Evolutionary conservation across 2,888 invertebrate genomes (phyloP), one percentile per base, ranked within the genome.

Genomic region (Nomada ferruginata): DNA sequence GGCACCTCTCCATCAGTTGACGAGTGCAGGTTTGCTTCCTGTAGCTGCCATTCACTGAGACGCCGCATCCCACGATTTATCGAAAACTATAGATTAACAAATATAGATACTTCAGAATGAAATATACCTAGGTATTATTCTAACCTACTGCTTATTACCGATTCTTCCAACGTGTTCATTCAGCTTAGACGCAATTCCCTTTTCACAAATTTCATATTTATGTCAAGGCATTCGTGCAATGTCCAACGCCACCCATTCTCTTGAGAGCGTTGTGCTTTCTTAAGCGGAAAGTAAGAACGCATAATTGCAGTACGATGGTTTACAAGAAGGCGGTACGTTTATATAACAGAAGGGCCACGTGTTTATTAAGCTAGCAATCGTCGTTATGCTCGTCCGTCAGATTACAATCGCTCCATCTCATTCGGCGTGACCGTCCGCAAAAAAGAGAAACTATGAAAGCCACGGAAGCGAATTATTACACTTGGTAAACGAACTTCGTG

Each of bases 391-490:
- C 52, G 80, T 80, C 57, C 55, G 80, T 44, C 65, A 80, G 80
- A 80, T 80, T 79, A 71, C 47, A 53, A 82, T 82, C 80, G 66
- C 57, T 61, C 44, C 78, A 52, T 72, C 72, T 63, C 44, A 50
- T 68, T 68, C 42, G 47, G 11, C 26, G 29, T n/a, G 13, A 23
- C 47, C 61, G 52, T 53, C 64, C 50, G 55, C 59, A 44, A 53
- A 70, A 81, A 83, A 74, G 81, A 75, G 78, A 82, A 78, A 78
- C 68, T 60, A 71, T 61, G 71, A 64, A 68, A 73, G 65, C 59
- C 71, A 15, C 82, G 78, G 82, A 82, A 82, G 71, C 69, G 69
- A 70, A 68, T 79, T 74, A 74, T 78, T 71, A 71, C 68, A 72
- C 53, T 57, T 75, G 59, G 66, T 42, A 72, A 82, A 77, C 66